These are phyloP conservation scores for Euborellia annulipes DNA, from an alignment of 1,140 invertebrate genomes.

Conservation along the genomic window DNA sequence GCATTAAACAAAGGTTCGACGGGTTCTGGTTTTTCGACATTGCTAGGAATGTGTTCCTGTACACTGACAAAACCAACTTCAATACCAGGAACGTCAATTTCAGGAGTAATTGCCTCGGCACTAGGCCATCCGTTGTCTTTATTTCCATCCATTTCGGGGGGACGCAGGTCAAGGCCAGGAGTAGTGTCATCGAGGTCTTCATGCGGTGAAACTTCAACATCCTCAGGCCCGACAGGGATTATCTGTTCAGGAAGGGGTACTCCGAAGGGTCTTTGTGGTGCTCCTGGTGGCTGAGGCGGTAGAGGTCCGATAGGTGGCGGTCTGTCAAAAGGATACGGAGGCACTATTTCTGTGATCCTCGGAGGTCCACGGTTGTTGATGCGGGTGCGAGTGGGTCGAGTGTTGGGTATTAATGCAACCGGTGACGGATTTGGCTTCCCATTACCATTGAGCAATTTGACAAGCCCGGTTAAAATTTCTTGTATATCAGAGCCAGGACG, in stretches of 20 bases:
- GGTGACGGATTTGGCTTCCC: conserved; percentile 34
- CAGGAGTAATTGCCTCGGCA: too few relatives aligned
- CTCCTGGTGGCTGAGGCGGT: conserved; percentile 39
- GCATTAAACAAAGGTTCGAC: too few relatives aligned
- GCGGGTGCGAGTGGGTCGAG: conserved; percentile 28
- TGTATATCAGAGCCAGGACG: conserved; percentile 51
- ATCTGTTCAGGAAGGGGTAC: conserved; percentile 59
- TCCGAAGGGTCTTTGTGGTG: conserved; percentile 21
- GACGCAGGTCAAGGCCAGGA: too few relatives aligned
- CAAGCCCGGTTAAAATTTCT: conserved; percentile 79
- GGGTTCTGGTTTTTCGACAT: too few relatives aligned
- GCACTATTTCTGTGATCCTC: conserved; percentile 51
- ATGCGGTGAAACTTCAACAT: conserved; percentile 3
- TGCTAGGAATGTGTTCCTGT: too few relatives aligned
- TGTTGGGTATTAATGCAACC: conserved; percentile 3
- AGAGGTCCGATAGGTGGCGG: conserved; percentile 29
- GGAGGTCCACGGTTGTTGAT: conserved; percentile 83
- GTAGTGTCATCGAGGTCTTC: too few relatives aligned
- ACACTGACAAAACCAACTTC: too few relatives aligned
- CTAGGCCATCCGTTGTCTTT: too few relatives aligned
- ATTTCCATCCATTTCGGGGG: too few relatives aligned
- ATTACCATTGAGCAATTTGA: conserved; percentile 75
- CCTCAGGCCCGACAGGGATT: conserved; percentile 34
- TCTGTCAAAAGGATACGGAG: conserved; percentile 53
- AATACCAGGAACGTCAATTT: too few relatives aligned